phyloP scores from a whole-genome alignment of 1,140 invertebrate genomes.

The Drosophila sturtevanti region DNA sequence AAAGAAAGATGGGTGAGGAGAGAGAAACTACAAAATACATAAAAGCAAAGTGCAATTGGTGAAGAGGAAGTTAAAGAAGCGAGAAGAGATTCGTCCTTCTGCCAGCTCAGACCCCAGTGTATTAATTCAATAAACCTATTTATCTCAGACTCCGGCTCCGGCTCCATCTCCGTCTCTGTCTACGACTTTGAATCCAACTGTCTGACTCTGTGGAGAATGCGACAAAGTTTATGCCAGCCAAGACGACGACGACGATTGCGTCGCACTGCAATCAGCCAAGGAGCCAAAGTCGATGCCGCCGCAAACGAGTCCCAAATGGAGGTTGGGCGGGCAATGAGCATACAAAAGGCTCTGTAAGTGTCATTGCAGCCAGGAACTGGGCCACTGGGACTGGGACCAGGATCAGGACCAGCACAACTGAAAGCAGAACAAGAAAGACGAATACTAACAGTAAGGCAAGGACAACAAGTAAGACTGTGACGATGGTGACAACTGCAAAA shows the following conservation, averaged over 20 bases:
- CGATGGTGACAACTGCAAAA: slow-evolving; percentile 49
- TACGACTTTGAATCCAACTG: too few species aligned
- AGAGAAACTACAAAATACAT: slow-evolving; percentile 18
- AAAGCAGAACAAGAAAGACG: slow-evolving; percentile 15
- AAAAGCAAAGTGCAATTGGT: slow-evolving; percentile 14
- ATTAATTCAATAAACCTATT: slow-evolving; percentile 81
- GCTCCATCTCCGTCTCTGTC: too few species aligned
- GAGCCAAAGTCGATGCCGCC: slow-evolving; percentile 66
- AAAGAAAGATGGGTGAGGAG: neutral
- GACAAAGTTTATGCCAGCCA: slow-evolving; percentile 67
- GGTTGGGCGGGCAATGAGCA: slow-evolving; percentile 65
- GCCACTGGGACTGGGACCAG: slow-evolving; percentile 57
- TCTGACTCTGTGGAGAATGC: slow-evolving; percentile 62
- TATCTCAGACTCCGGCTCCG: slow-evolving; percentile 52
- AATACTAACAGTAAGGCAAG: slow-evolving; percentile 16
- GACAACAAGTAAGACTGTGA: slow-evolving; percentile 20
- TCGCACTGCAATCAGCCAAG: slow-evolving; percentile 70
- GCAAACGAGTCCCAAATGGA: slow-evolving; percentile 76
- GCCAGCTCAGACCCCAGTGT: slow-evolving; percentile 38
- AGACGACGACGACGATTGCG: slow-evolving; percentile 28
- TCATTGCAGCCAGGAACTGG: slow-evolving; percentile 71
- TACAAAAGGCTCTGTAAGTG: slow-evolving; percentile 75
- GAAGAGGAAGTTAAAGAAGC: slow-evolving; percentile 14
- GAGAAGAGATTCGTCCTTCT: neutral
- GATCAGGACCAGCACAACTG: slow-evolving; percentile 15